These are phyloP conservation scores for Pangasius sanitwongsei DNA, from an alignment of 2,797 vertebrate genomes.

Conservation along the genomic window DNA sequence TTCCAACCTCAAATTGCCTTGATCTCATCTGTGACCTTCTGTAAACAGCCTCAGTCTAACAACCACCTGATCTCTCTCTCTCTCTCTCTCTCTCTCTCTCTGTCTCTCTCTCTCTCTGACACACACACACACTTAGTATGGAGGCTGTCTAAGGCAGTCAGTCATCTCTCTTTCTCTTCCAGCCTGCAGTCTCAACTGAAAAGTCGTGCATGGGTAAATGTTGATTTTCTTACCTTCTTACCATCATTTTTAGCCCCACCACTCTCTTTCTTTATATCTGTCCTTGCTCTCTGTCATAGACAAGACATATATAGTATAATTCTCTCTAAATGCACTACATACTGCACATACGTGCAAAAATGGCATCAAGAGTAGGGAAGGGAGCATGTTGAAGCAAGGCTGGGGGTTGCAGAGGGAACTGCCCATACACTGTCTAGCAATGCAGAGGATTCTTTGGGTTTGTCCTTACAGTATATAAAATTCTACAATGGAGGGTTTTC, in stretches of 20 bases:
- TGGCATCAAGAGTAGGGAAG: neutral
- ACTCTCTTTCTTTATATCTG: neutral
- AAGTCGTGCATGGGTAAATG: constrained; percentile 25
- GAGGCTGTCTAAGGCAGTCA: constrained; percentile 23
- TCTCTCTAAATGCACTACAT: neutral
- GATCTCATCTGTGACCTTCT: constrained; percentile 78
- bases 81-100: constrained; percentile 16
- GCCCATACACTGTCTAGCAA: neutral
- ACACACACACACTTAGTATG: constrained; percentile 30
- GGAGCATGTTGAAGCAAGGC: neutral
- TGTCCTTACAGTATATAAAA: neutral
- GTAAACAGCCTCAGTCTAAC: constrained; percentile 68
- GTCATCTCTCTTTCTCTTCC: neutral
- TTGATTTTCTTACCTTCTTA: neutral
- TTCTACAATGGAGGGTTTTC: neutral
- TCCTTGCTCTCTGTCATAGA: neutral
- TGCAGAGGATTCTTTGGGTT: neutral
- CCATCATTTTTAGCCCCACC: neutral
- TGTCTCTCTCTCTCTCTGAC: neutral
- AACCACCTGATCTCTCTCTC: constrained; percentile 38
- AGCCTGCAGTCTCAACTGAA: constrained; percentile 8
- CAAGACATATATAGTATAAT: neutral
- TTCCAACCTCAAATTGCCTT: constrained; percentile 81
- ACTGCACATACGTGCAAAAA: neutral
- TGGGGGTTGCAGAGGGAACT: neutral